phyloP scores from a whole-genome alignment of 2,113 vertebrate species.

The Aldabrachelys gigantea region DNA sequence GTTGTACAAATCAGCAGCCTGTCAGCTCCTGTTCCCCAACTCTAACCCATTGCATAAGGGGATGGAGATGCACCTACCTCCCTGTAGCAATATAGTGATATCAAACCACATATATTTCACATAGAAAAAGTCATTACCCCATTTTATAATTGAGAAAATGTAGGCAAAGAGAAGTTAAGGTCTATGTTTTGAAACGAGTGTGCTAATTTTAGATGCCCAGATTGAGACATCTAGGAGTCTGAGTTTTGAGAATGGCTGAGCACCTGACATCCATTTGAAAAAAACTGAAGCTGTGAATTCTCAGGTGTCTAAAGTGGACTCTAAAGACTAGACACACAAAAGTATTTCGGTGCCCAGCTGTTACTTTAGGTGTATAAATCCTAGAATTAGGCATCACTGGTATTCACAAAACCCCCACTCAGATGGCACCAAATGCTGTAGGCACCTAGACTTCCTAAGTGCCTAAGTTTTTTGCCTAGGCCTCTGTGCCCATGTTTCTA shows the following conservation, averaged over 20 bases:
- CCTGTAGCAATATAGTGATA: background rate
- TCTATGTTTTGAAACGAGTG: background rate
- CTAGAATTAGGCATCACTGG: no score
- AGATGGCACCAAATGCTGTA: background rate
- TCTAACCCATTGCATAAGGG: no score
- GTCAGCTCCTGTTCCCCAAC: no score
- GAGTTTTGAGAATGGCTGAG: background rate
- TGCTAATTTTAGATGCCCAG: background rate
- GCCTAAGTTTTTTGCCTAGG: background rate
- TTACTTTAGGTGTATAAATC: background rate
- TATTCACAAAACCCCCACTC: background rate
- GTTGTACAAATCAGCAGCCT: no score
- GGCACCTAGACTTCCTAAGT: background rate
- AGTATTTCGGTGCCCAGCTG: background rate
- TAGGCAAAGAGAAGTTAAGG: background rate
- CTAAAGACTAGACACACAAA: background rate
- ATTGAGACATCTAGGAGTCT: background rate
- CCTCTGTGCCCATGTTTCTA: background rate
- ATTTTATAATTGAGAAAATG: background rate
- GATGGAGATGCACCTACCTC: no score
- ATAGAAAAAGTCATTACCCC: background rate
- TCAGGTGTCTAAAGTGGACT: background rate
- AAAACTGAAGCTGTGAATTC: background rate
- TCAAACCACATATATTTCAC: background rate
- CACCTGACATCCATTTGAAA: background rate